Base-by-base conservation (phyloP, 2,113 vertebrate species). In the Takifugu flavidus region DNA sequence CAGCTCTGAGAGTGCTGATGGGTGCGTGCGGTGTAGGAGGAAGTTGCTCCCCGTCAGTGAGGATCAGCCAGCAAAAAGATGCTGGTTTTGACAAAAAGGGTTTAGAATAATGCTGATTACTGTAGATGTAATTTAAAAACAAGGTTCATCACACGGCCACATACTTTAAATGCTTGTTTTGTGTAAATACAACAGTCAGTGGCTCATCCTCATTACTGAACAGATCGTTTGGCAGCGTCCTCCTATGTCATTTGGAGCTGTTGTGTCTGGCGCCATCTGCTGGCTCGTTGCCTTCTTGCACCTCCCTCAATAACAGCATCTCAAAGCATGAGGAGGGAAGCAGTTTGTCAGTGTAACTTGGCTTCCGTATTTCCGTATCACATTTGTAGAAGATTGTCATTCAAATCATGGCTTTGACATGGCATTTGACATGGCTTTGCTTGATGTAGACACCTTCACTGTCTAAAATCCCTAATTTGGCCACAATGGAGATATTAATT, bases 1-100 rank as follows among this genome's bases (percentile, higher is more conserved):
- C 89, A 70, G 72, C 78, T 87, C 76, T 88, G 79, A 88, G 72
- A 86, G 84, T 87, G 84, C 88, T 76, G 79, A 59, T 59, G 79
- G 62, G 73, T 85, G 78, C 67, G 42, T 78, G 70, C 69, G 77
- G 78, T 79, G 79, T 71, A 51, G 84, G 65, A 62, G 80, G 84
- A 83, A 74, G 86, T 62, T 88, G 80, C 76, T 75, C 68, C 70
- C 20, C 51, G 56, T 75, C 66, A 59, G 73, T 52, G 64, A 67
- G 20, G 49, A 69, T 52, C 67, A 49, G 31, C 43, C 13, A 51
- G 25, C 49, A 28, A 59, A 34, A 13, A 44, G 3, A 74, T 31
- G 8, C 10, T 11, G 2, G 7, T 14, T 25, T 49, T 11, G 34
- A 10, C 2, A 39, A 10, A 2, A 39, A 10, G 6, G 34, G 34